Percentiles rank a stretch among this genome's conserved stretches.
Evolutionary conservation across 2,113 vertebrate species (phyloP).

Genomic region (Gavia stellata): DNA sequence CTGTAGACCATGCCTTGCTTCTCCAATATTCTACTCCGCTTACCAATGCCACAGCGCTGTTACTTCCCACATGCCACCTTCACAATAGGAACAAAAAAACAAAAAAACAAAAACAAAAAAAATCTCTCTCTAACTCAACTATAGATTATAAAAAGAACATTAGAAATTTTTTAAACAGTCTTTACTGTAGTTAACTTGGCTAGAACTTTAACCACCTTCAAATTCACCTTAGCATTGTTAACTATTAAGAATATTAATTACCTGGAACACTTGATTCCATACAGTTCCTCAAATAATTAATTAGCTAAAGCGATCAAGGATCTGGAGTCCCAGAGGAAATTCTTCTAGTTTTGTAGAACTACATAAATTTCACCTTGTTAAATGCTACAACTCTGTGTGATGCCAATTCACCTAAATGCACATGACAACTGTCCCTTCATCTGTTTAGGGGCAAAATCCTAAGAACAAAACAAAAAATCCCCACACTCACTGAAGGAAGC

Average conservation of each 20-base stretch:
- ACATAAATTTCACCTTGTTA: not conserved
- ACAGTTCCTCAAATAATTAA: constrained; percentile 46
- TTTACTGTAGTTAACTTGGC: constrained; percentile 36
- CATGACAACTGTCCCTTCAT: not conserved
- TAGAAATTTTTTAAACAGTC: not conserved
- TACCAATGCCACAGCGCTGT: not conserved
- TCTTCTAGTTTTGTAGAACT: not conserved
- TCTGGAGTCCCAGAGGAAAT: constrained; percentile 24
- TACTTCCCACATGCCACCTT: not conserved
- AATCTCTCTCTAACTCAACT: not conserved
- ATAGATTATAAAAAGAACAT: not conserved
- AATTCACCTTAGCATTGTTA: not conserved
- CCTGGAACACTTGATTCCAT: not conserved
- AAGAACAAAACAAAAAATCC: not conserved
- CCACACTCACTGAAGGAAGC: not conserved
- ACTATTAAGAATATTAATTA: constrained; percentile 45
- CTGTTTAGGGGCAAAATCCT: not conserved
- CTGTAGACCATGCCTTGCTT: not conserved
- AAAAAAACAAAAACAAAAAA: too few relatives aligned
- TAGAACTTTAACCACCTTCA: constrained; percentile 38
- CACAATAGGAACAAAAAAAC: not conserved
- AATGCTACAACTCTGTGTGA: not conserved
- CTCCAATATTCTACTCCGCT: not conserved
- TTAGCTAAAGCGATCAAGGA: constrained; percentile 27
- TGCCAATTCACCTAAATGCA: not conserved